A percentile compares a stretch with the other conserved stretches of the same genome.
Evolutionary conservation across 2,797 vertebrate genomes (phyloP).

Genomic region (Calcarius lapponicus): DNA sequence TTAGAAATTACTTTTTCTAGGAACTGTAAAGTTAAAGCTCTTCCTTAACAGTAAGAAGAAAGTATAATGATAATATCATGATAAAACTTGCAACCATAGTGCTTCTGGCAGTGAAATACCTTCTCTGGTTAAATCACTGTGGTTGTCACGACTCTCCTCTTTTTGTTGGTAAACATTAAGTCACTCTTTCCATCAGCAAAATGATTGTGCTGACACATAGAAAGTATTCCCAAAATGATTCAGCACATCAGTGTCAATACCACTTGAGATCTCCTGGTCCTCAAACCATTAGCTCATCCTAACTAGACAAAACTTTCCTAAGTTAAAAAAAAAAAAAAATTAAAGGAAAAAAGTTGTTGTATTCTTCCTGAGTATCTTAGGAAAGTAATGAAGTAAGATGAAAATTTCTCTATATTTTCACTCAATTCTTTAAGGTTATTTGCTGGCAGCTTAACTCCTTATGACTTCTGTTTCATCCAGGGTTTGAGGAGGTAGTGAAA

Average conservation of each 20-base stretch:
- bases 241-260: not conserved
- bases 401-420: not conserved
- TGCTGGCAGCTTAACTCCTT: not conserved
- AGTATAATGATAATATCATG: not conserved
- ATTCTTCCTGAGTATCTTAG: not conserved
- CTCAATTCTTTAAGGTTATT: not conserved
- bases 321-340: not conserved
- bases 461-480: not conserved
- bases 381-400: not conserved
- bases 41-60: not conserved
- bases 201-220: not conserved
- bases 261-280: not conserved
- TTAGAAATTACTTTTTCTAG: not conserved
- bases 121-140: not conserved
- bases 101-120: not conserved
- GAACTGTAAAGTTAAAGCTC: not conserved
- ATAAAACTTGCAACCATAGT: not conserved
- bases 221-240: not conserved
- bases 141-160: not conserved
- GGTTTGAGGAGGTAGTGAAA: not conserved
- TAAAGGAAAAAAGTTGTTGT: rapidly evolving
- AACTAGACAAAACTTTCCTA: not conserved
- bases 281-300: not conserved
- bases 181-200: not conserved
- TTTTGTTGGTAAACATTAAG: not conserved